Percentiles rank a stretch among this genome's conserved stretches.
Evolutionary conservation across 2,888 invertebrate species (phyloP).

Genomic region (Drosophila nr. fundita): DNA sequence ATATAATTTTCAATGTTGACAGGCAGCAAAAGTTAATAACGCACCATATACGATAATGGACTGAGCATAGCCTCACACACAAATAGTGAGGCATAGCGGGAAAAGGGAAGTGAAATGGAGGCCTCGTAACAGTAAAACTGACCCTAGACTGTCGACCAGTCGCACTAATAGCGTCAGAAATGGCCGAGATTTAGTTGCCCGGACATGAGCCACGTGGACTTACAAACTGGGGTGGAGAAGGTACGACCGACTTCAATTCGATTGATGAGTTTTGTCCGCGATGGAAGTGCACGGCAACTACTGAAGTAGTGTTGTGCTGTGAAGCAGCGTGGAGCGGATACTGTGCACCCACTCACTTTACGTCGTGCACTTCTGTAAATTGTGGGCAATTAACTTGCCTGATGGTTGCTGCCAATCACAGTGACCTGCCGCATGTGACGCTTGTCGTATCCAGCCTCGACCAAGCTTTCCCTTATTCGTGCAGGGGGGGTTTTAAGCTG

Average conservation of each 20-base stretch:
- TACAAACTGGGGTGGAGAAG: constrained; percentile 1
- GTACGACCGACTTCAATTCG: constrained; percentile 67
- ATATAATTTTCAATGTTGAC: constrained; percentile 79
- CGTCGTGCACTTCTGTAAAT: constrained; percentile 63
- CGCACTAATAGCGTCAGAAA: constrained; percentile 73
- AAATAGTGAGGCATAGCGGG: constrained; percentile 38
- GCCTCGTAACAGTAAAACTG: constrained; percentile 14
- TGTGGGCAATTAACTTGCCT: constrained; percentile 81
- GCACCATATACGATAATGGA: constrained; percentile 75
- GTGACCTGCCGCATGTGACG: constrained; percentile 48
- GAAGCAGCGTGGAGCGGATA: neutral
- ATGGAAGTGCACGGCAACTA: constrained; percentile 49
- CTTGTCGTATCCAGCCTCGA: constrained; percentile 41
- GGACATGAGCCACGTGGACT: neutral
- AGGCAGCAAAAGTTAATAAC: constrained; percentile 79
- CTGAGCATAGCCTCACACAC: constrained; percentile 42
- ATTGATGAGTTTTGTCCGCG: constrained; percentile 73
- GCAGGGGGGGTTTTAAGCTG: constrained; percentile 35
- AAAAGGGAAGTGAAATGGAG: neutral
- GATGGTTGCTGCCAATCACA: constrained; percentile 82
- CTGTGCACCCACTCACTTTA: constrained; percentile 17
- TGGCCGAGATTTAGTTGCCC: constrained; percentile 72
- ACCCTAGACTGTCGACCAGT: constrained; percentile 23
- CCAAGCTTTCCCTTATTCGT: constrained; percentile 30
- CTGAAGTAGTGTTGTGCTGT: neutral